These are phyloP conservation scores for Gasterosteus aculeatus DNA, from an alignment of 2,113 vertebrate species.

Conservation along the genomic window DNA sequence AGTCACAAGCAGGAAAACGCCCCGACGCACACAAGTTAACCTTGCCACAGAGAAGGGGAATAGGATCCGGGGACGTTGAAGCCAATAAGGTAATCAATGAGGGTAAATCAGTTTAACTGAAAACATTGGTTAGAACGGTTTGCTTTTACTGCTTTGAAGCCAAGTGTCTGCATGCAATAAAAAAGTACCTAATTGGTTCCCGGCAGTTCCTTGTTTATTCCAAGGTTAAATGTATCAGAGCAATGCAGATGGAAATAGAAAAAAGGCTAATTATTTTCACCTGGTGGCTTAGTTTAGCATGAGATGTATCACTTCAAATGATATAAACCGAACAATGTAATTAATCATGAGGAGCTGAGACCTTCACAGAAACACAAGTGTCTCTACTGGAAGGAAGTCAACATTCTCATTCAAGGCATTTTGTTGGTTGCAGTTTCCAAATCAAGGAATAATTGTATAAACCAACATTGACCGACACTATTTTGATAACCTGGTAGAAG, in stretches of 20 bases:
- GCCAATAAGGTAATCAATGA: slow-evolving; percentile 29
- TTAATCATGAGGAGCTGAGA: slow-evolving; percentile 11
- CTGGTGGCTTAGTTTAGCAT: slow-evolving; percentile 23
- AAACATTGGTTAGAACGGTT: slow-evolving; percentile 20
- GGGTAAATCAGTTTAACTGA: slow-evolving; percentile 29
- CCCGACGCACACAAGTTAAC: slow-evolving; percentile 17
- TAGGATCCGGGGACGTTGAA: slow-evolving; percentile 20
- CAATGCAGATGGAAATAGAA: neutral
- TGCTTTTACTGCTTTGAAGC: slow-evolving; percentile 3
- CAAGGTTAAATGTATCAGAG: slow-evolving; percentile 34
- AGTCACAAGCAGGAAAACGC: slow-evolving; percentile 11
- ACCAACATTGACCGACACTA: no score
- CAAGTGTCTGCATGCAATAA: slow-evolving; percentile 2
- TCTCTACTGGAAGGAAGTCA: neutral
- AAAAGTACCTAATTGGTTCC: slow-evolving; percentile 17
- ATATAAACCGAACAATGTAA: slow-evolving; percentile 24
- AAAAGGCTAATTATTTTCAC: slow-evolving; percentile 23
- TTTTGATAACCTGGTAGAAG: neutral
- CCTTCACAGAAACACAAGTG: slow-evolving; percentile 15
- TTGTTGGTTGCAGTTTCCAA: neutral
- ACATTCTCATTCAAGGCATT: neutral
- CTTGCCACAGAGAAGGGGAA: slow-evolving; percentile 28
- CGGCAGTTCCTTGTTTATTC: neutral
- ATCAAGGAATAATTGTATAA: neutral
- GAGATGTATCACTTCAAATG: slow-evolving; percentile 16